Evolutionary conservation across 2,113 vertebrate species (phyloP).

Genomic region (Trematomus loennbergii): DNA sequence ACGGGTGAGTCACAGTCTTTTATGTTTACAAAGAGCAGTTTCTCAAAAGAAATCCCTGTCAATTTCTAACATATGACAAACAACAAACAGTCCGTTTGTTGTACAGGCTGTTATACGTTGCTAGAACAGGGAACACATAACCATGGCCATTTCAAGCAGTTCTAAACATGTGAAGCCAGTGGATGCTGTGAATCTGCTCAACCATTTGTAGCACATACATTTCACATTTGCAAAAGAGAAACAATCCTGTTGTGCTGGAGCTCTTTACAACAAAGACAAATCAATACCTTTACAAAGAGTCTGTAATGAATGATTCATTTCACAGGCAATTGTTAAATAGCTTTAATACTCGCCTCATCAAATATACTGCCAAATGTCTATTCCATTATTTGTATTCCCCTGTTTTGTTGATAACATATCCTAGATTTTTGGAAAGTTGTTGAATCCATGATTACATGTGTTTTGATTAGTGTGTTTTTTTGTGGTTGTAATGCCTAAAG

Average conservation of each 20-base stretch:
- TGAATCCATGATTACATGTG: not conserved
- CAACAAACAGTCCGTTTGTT: constrained; percentile 2
- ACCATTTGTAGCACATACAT: not conserved
- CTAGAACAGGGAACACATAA: constrained; percentile 17
- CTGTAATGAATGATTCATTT: not conserved
- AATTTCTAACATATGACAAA: constrained; percentile 14
- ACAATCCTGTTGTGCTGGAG: too few relatives aligned
- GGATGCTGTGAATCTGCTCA: not conserved
- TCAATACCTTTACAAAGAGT: not conserved
- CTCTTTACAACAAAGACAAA: not conserved
- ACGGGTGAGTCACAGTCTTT: not conserved
- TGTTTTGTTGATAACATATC: not conserved
- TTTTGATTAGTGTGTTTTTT: constrained; percentile 6
- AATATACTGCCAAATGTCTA: not conserved
- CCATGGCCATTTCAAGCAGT: constrained; percentile 16
- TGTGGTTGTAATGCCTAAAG: not conserved
- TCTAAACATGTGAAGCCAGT: constrained; percentile 24
- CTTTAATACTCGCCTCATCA: not conserved
- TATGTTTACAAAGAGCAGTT: constrained; percentile 4
- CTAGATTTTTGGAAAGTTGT: not conserved
- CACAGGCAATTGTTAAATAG: not conserved
- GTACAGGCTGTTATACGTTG: constrained; percentile 7
- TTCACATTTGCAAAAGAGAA: constrained; percentile 1
- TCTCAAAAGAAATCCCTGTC: not conserved
- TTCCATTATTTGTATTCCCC: not conserved